Percentiles rank a stretch among this genome's conserved stretches.
Conservation (phyloP, 2,888 invertebrate genomes). For the Tinea trinotella region DNA sequence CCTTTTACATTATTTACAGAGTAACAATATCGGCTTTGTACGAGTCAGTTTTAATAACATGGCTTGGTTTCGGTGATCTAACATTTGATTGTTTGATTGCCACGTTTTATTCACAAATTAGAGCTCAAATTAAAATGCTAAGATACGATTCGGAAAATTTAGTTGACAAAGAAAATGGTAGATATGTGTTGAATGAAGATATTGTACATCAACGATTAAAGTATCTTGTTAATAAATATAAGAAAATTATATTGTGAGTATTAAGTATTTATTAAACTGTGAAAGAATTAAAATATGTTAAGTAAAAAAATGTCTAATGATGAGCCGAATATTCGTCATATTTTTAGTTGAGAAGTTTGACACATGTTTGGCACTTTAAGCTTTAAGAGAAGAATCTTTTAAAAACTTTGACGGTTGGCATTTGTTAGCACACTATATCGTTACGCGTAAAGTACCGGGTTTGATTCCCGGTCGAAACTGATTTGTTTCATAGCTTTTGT, state of each 20-base stretch:
- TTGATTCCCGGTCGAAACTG: no score
- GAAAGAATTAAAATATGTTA: no score
- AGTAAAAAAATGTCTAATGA: no score
- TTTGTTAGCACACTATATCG: no score
- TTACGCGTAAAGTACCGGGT: no score
- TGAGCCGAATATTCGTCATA: no score
- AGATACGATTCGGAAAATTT: conserved; percentile 33
- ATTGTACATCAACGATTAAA: conserved; percentile 5
- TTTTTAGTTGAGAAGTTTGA: no score
- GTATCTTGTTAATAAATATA: conserved; percentile 32
- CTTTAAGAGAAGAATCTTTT: no score
- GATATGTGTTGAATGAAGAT: neutral
- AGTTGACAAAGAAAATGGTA: conserved; percentile 22
- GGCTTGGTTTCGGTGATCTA: conserved; percentile 28
- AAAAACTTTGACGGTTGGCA: no score
- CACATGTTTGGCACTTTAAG: no score
- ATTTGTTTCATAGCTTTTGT: no score
- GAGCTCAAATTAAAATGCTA: conserved; percentile 36
- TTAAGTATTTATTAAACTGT: no score
- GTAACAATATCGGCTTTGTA: neutral
- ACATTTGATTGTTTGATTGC: conserved; percentile 30
- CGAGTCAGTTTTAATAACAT: conserved; percentile 7
- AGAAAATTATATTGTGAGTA: conserved; percentile 33
- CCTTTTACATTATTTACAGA: neutral
- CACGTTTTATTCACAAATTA: conserved; percentile 35